phyloP scores from a whole-genome alignment of 2,113 vertebrate species.

The Parotia lawesii region DNA sequence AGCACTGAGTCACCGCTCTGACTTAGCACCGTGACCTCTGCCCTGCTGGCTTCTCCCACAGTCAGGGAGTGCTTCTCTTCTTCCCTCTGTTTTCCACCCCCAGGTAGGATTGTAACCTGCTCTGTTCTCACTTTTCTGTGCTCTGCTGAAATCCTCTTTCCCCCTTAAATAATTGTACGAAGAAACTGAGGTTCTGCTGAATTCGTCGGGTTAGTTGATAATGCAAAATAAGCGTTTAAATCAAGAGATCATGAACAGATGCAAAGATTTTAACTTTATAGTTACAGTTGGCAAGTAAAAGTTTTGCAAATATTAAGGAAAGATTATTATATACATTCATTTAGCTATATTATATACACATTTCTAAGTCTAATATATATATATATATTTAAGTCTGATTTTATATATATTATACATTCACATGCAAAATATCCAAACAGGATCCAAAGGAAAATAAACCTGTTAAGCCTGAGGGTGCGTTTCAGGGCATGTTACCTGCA shows the following conservation, averaged over 20 bases:
- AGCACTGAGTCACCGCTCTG: not conserved
- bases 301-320: not conserved
- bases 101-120: not conserved
- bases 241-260: not conserved
- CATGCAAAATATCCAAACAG: not conserved
- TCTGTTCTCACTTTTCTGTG: not conserved
- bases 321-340: not conserved
- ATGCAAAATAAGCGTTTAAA: not conserved
- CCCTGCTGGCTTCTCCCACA: not conserved
- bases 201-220: not conserved
- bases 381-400: not conserved
- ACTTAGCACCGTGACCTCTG: not conserved
- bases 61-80: not conserved
- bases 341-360: not conserved
- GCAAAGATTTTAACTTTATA: not conserved
- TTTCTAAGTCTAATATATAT: not conserved
- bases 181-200: not conserved
- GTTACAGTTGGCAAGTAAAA: not conserved
- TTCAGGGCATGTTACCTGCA: not conserved
- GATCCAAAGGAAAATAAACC: not conserved
- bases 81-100: not conserved
- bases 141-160: not conserved
- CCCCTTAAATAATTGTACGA: not conserved
- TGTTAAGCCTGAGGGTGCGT: not conserved
- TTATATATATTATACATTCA: not conserved